Conservation (phyloP, 1,140 invertebrate species). For the Oreohelix idahoensis region DNA sequence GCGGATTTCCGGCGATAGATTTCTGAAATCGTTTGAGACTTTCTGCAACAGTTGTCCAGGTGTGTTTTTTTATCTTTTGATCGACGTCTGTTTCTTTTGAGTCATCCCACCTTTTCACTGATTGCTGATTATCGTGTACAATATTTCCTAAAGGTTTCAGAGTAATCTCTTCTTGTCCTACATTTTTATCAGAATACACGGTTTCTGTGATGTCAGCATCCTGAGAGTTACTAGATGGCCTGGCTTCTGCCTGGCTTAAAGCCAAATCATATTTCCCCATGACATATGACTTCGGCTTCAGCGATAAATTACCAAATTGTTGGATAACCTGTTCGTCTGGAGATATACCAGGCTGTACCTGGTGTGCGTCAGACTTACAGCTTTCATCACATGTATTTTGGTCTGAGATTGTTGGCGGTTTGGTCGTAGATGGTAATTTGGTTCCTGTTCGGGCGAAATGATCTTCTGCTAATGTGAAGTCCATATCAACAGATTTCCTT, state of each 20-base stretch:
- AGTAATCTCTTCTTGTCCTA: neutral
- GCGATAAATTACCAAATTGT: neutral
- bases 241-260: neutral
- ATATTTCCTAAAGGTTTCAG: neutral
- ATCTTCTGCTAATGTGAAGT: neutral
- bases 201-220: neutral
- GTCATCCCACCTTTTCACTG: neutral
- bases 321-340: neutral
- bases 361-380: neutral
- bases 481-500: neutral
- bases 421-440: neutral
- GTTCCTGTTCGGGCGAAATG: neutral
- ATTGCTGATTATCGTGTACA: neutral
- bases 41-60: constrained; percentile 41
- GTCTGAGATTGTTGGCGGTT: neutral
- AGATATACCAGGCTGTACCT: neutral
- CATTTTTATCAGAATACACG: neutral
- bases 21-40: constrained; percentile 45
- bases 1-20: constrained; percentile 29
- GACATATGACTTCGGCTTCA: neutral
- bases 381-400: neutral
- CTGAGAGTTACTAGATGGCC: neutral
- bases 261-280: neutral
- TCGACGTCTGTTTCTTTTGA: neutral
- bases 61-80: constrained; percentile 12